Conservation (phyloP, 2,888 invertebrate species). For the Oscheius myriophilus region DNA sequence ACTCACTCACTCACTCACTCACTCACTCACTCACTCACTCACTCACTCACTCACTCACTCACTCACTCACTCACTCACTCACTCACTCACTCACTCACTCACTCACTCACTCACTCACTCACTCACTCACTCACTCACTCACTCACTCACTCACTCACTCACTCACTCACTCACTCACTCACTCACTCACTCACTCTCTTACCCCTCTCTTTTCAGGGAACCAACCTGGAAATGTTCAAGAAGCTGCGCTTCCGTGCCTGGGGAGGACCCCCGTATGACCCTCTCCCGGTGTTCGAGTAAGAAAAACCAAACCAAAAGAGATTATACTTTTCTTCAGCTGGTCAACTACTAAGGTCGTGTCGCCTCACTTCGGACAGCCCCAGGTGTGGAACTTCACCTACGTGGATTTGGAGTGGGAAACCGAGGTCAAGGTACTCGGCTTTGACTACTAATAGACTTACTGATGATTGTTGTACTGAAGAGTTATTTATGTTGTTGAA, state of each 20-base stretch:
- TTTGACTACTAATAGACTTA: constrained; percentile 9
- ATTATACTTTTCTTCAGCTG: constrained; percentile 75
- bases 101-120: too few relatives aligned
- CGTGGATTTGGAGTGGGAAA: constrained; percentile 71
- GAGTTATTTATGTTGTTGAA: constrained; percentile 7
- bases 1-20: too few relatives aligned
- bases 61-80: too few relatives aligned
- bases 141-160: too few relatives aligned
- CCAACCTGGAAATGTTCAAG: constrained; percentile 66
- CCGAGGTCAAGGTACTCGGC: constrained; percentile 38
- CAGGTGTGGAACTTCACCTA: constrained; percentile 81
- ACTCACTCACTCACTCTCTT: too few relatives aligned
- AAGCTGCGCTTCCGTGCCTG: constrained; percentile 76
- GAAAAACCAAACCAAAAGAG: constrained; percentile 7
- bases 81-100: too few relatives aligned
- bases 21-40: too few relatives aligned
- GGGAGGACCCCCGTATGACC: constrained; percentile 76
- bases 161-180: too few relatives aligned
- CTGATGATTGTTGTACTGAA: too few relatives aligned
- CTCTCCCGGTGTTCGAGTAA: constrained; percentile 79
- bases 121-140: too few relatives aligned
- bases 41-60: too few relatives aligned
- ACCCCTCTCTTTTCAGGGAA: constrained; percentile 39
- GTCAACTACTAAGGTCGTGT: constrained; percentile 78
- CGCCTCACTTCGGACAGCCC: constrained; percentile 80